A percentile compares a stretch with the other conserved stretches of the same genome.
These are phyloP conservation scores for Drosophila tanythrix DNA, from an alignment of 2,888 invertebrate genomes.

Conservation along the genomic window DNA sequence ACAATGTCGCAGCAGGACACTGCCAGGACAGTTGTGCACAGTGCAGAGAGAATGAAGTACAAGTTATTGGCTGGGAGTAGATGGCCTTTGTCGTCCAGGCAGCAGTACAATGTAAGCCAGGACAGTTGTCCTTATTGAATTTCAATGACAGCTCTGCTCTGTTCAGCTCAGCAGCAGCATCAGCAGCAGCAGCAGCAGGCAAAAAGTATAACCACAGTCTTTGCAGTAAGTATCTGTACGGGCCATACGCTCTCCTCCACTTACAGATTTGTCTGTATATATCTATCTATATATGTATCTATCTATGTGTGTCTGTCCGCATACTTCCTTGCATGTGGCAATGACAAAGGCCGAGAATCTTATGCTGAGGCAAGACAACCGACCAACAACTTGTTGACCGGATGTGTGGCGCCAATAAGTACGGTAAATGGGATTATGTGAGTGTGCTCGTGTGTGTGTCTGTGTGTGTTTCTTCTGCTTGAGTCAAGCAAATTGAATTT, in stretches of 20 bases:
- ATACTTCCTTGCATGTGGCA: slow-evolving; percentile 34
- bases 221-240: slow-evolving; percentile 21
- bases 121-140: slow-evolving; percentile 74
- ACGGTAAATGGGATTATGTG: slow-evolving; percentile 76
- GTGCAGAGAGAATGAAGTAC: slow-evolving; percentile 53
- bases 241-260: slow-evolving; percentile 41
- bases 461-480: slow-evolving; percentile 5
- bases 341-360: slow-evolving; percentile 57
- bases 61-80: slow-evolving; percentile 69
- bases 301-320: neutral
- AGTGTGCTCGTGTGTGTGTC: slow-evolving; percentile 22
- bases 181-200: slow-evolving; percentile 15
- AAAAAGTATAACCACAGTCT: slow-evolving; percentile 41
- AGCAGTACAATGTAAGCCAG: slow-evolving; percentile 52
- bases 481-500: slow-evolving; percentile 56
- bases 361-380: slow-evolving; percentile 26
- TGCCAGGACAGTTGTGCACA: slow-evolving; percentile 35
- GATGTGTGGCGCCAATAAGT: slow-evolving; percentile 73
- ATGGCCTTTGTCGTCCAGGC: slow-evolving; percentile 54
- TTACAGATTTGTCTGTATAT: slow-evolving; percentile 28
- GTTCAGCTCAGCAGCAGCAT: slow-evolving; percentile 28
- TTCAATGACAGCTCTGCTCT: slow-evolving; percentile 63
- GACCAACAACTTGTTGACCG: slow-evolving; percentile 74
- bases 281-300: neutral
- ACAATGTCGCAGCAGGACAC: slow-evolving; percentile 17